A percentile compares a stretch with the other conserved stretches of the same genome.
phyloP scores from a whole-genome alignment of 2,113 vertebrate species.

The Istiophorus platypterus region DNA sequence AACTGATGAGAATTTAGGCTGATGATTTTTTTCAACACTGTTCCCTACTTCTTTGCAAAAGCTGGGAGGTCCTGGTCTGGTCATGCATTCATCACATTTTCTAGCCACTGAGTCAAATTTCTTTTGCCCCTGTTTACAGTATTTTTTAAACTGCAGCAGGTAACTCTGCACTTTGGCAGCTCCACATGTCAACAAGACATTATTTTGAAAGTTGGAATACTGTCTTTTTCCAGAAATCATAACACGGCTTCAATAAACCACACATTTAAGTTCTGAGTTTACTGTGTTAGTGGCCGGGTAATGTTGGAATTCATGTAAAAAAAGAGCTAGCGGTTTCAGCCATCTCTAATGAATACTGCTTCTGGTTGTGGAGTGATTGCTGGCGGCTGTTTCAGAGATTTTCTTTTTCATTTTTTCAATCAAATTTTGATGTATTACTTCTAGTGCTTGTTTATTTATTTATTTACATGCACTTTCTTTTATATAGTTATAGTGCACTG shows the following conservation, averaged over 20 bases:
- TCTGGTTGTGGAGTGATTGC: conserved; percentile 10
- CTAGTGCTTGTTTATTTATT: conserved; percentile 6
- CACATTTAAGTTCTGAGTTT: not conserved
- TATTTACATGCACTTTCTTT: conserved; percentile 20
- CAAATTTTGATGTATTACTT: conserved; percentile 28
- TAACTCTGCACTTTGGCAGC: conserved; percentile 45
- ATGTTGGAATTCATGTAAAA: conserved; percentile 1
- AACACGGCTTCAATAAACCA: conserved; percentile 3
- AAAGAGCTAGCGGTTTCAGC: conserved; percentile 22
- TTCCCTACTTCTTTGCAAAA: conserved; percentile 11
- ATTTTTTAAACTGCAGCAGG: conserved; percentile 29
- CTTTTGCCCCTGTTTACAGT: conserved; percentile 33
- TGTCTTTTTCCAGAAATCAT: conserved; percentile 11
- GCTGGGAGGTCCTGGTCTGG: conserved; percentile 26
- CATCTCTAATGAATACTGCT: conserved; percentile 22
- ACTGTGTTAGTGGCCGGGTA: not conserved
- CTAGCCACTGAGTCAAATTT: conserved; percentile 37
- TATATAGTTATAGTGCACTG: not conserved
- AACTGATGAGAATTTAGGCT: not conserved
- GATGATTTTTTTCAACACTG: conserved; percentile 3
- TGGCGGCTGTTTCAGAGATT: conserved; percentile 8
- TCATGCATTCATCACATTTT: conserved; percentile 42
- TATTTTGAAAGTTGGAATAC: conserved; percentile 25
- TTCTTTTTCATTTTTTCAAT: conserved; percentile 39
- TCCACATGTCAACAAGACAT: conserved; percentile 3